Base-by-base conservation (phyloP, 2,888 invertebrate genomes). In the Melinaea marsaeus region DNA sequence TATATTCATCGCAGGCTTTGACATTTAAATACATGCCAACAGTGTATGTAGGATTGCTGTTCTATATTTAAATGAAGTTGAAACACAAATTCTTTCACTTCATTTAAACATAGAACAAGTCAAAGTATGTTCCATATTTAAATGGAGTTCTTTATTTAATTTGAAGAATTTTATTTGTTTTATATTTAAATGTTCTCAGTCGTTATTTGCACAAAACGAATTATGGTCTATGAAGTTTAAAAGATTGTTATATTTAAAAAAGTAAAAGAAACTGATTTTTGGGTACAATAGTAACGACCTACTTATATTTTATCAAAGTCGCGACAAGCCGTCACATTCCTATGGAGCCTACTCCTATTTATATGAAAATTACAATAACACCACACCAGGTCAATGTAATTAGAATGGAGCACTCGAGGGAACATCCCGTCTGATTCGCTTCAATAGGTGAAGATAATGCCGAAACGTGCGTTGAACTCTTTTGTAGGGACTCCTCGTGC, bases 381-480 rank as follows among this genome's bases (percentile, higher is more conserved):
- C 42, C 51, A n/a, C 33, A 55, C 42, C 51, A 63, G 55, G 45
- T 46, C 45, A 45, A 62, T 56, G 33, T 46, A 65, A 67, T 60
- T 65, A 63, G 63, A 67, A 55, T 56, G 62, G 61, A 46, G 55
- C 58, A 61, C 46, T 32, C 61, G 58, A 45, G 57, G 71, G 72
- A 72, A 75, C 74, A 73, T 77, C 79, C 80, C 79, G 80, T 74
- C 75, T 74, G 84, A 77, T 81, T 80, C 83, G 84, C 84, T 77
- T 75, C 79, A 83, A 74, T 79, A 83, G 75, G 69, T 78, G 72
- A 76, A 78, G 78, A 86, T 84, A 87, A 85, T 83, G 82, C 82
- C 72, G 74, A 74, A 71, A 79, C 84, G 89, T 85, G 87, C 90
- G 89, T 90, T 90, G 90, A 90, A 90, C 89, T 90, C 90, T 90